Conservation (phyloP, 2,888 invertebrate species). For the Cheilosia urbana region DNA sequence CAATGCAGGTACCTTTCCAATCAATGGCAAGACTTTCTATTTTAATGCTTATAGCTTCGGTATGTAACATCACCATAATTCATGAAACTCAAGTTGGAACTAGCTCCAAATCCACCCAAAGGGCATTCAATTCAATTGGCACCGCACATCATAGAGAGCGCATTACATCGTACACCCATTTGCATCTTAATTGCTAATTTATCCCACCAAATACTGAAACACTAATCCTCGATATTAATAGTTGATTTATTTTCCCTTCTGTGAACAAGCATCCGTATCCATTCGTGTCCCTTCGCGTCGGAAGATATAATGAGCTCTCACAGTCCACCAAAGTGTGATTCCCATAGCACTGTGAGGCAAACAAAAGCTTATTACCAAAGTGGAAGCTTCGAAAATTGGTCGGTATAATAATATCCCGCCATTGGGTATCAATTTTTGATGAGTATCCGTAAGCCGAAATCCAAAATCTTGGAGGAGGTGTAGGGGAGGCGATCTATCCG, state of each 20-base stretch:
- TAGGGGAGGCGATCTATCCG: not conserved
- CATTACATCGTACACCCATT: constrained; percentile 20
- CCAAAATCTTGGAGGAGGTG: not conserved
- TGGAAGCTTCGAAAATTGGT: not conserved
- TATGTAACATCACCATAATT: constrained; percentile 29
- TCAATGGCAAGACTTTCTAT: not conserved
- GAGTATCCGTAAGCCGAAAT: constrained; percentile 23
- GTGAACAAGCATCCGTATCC: constrained; percentile 32
- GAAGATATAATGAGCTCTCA: constrained; percentile 27
- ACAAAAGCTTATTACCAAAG: no score
- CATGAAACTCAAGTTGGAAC: constrained; percentile 24
- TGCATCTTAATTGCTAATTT: constrained; percentile 73
- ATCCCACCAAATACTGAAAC: constrained; percentile 44
- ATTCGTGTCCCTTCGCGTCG: constrained; percentile 5
- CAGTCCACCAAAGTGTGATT: not conserved
- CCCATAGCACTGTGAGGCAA: not conserved
- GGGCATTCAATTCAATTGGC: not conserved
- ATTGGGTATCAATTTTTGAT: constrained; percentile 56
- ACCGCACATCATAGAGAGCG: no score
- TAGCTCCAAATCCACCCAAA: not conserved
- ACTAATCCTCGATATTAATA: constrained; percentile 55
- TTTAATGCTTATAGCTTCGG: not conserved
- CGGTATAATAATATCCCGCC: constrained; percentile 9
- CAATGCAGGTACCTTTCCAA: not conserved
- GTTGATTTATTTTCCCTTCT: constrained; percentile 60